Percentiles rank a stretch among this genome's conserved stretches.
Evolutionary conservation across 2,797 vertebrate species (phyloP).

Genomic region (Siniperca obscura): DNA sequence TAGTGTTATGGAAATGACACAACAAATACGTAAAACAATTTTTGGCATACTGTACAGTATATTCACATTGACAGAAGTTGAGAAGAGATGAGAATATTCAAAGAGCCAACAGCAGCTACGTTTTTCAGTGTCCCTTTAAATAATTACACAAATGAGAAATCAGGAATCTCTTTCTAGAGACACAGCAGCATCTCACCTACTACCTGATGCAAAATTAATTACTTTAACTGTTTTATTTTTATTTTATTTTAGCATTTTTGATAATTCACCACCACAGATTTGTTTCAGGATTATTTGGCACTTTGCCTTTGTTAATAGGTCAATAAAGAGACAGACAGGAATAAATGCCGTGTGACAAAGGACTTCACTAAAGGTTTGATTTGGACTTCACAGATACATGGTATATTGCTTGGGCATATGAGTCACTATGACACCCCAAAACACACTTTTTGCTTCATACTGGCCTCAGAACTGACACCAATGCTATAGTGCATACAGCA

Average conservation of each 20-base stretch:
- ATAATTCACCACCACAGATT: neutral
- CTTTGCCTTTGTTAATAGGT: neutral
- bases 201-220: neutral
- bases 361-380: neutral
- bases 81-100: neutral
- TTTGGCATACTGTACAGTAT: neutral
- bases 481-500: neutral
- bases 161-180: neutral
- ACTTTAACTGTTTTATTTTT: neutral
- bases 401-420: neutral
- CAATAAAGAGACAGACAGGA: neutral
- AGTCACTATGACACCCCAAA: neutral
- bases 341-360: neutral
- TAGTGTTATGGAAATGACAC: neutral
- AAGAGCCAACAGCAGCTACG: neutral
- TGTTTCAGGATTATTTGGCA: neutral
- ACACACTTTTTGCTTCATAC: neutral
- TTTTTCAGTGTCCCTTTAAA: neutral
- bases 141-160: conserved; percentile 2
- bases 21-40: too few species aligned
- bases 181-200: neutral
- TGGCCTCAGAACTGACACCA: neutral
- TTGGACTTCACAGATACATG: neutral
- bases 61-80: neutral
- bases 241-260: neutral